A percentile compares a stretch with the other conserved stretches of the same genome.
These are phyloP conservation scores for Corapipo altera DNA, from an alignment of 2,113 vertebrate genomes.

Conservation along the genomic window DNA sequence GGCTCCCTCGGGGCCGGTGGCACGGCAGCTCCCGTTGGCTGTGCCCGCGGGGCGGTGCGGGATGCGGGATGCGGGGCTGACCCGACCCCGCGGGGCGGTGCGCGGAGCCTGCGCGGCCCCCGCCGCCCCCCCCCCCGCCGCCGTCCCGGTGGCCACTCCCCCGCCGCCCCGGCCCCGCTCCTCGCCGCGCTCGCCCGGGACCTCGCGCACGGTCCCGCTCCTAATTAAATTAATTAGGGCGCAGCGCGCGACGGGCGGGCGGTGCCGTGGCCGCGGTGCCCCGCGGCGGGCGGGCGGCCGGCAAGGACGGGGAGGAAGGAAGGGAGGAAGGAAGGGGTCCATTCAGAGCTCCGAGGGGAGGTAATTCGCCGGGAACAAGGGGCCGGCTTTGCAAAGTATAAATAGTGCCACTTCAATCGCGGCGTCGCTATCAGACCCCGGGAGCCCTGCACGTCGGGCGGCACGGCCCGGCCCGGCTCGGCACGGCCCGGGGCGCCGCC, in stretches of 20 bases:
- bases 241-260: neutral
- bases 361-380: slow-evolving; percentile 93
- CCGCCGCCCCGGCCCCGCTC: slow-evolving; percentile 75
- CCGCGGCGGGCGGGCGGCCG: slow-evolving; percentile 8
- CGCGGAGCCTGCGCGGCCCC: neutral
- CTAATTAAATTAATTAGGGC: slow-evolving; percentile 95
- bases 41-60: neutral
- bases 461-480: slow-evolving; percentile 53
- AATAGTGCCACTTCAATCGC: slow-evolving; percentile 96
- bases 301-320: no score
- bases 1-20: neutral
- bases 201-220: slow-evolving; percentile 80
- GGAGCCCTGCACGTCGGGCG: slow-evolving; percentile 76
- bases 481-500: slow-evolving; percentile 46
- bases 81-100: neutral
- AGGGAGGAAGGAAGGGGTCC: slow-evolving; percentile 68
- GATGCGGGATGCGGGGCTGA: neutral
- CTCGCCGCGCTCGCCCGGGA: slow-evolving; percentile 67
- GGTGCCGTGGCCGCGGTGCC: slow-evolving; percentile 49
- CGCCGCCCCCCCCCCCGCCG: neutral
- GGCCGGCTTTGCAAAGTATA: slow-evolving; percentile 95
- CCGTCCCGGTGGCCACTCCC: slow-evolving; percentile 46
- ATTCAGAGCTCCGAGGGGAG: slow-evolving; percentile 86
- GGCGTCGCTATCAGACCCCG: slow-evolving; percentile 85
- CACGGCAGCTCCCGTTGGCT: neutral